Conservation (phyloP, 2,888 invertebrate species). For the Polydrusus cervinus region DNA sequence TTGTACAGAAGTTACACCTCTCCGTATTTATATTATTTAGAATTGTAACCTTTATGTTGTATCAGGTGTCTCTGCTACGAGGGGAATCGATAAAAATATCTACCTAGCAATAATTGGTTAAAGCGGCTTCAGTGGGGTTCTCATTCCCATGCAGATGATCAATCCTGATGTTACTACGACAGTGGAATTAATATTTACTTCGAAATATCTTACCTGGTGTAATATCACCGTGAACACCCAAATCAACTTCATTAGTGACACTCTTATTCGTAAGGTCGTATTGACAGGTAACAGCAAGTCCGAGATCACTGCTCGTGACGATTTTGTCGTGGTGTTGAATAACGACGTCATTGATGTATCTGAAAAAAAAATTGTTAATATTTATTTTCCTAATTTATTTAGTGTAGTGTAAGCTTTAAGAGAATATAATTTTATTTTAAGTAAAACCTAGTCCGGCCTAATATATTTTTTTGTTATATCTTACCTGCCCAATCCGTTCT, state of each 20-base stretch:
- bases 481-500: slow-evolving; percentile 84
- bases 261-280: slow-evolving; percentile 96
- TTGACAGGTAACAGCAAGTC: slow-evolving; percentile 93
- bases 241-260: slow-evolving; percentile 92
- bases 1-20: not conserved
- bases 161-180: too few species aligned
- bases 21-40: too few species aligned
- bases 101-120: too few species aligned
- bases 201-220: slow-evolving; percentile 62
- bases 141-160: too few species aligned
- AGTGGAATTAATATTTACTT: too few species aligned
- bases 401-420: not conserved
- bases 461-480: too few species aligned
- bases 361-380: slow-evolving; percentile 52
- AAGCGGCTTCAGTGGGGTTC: too few species aligned
- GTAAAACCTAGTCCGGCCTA: too few species aligned
- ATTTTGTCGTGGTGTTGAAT: slow-evolving; percentile 97
- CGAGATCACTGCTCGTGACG: slow-evolving; percentile 94
- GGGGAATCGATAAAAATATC: too few species aligned
- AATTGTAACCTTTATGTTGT: too few species aligned
- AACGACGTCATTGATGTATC: slow-evolving; percentile 88
- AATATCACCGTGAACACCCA: slow-evolving; percentile 92
- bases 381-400: not conserved
- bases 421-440: too few species aligned
- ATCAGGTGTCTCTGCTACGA: too few species aligned